A percentile compares a stretch with the other conserved stretches of the same genome.
phyloP scores from a whole-genome alignment of 2,113 vertebrate genomes.

The Gymnorhina tibicen region DNA sequence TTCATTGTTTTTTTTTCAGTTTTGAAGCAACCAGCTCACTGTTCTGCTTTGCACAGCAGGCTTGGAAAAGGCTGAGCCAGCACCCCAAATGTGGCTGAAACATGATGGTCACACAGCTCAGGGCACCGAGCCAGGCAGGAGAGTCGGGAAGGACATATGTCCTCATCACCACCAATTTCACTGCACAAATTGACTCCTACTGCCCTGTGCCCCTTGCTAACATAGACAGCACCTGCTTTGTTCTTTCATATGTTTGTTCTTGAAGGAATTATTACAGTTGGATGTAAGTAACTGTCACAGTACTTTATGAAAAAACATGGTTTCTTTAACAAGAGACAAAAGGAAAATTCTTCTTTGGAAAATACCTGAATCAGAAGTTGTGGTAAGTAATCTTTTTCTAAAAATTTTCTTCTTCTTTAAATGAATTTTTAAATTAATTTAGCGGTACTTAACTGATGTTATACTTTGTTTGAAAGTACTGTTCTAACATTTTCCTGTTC shows the following conservation, averaged over 20 bases:
- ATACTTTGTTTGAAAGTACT: neutral
- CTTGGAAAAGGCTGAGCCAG: accelerated
- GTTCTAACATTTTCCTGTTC: neutral
- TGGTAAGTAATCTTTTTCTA: neutral
- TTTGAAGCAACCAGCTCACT: neutral
- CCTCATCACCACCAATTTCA: neutral
- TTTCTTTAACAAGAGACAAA: neutral
- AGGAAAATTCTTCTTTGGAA: neutral
- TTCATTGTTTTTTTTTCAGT: neutral
- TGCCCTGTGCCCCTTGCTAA: neutral
- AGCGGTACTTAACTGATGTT: neutral
- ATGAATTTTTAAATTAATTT: neutral
- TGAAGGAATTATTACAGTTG: neutral
- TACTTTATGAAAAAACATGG: neutral
- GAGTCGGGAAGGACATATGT: neutral
- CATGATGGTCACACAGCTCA: too few relatives aligned
- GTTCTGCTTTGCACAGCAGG: neutral
- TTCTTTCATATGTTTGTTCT: neutral
- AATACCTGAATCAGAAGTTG: neutral
- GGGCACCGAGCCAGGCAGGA: accelerated
- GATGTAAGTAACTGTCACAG: neutral
- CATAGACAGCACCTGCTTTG: neutral
- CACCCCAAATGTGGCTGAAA: accelerated
- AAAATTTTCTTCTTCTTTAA: neutral
- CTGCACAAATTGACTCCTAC: neutral